phyloP scores from a whole-genome alignment of 2,888 invertebrate genomes.

The Microctonus hyperodae region DNA sequence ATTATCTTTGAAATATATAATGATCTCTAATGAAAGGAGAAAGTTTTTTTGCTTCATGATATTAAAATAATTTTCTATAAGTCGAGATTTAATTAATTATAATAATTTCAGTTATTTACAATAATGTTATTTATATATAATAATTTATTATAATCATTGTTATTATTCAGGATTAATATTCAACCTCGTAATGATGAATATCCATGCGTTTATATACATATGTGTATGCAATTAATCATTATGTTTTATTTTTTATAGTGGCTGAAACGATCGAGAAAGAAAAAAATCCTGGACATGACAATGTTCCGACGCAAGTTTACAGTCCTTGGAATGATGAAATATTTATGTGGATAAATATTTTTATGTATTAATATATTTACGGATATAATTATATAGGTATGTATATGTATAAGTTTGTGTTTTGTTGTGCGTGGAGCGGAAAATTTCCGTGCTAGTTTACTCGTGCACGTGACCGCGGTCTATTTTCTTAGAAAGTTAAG shows the following conservation, averaged over 20 bases:
- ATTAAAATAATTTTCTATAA: background rate
- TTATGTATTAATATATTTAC: background rate
- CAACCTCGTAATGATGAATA: too few species aligned
- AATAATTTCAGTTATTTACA: background rate
- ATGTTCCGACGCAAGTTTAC: too few species aligned
- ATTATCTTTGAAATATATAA: too few species aligned
- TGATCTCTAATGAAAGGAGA: conserved; percentile 12
- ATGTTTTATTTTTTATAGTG: too few species aligned
- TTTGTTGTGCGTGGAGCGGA: background rate
- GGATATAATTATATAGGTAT: background rate
- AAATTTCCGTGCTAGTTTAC: background rate
- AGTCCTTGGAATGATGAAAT: conserved; percentile 4
- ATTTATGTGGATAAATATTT: background rate
- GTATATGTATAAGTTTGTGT: background rate
- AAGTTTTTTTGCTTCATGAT: background rate
- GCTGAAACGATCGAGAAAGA: background rate
- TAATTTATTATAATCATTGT: background rate
- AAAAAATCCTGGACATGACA: background rate
- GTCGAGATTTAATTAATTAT: conserved; percentile 2
- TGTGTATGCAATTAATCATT: background rate
- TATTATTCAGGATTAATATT: background rate
- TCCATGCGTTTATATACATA: too few species aligned
- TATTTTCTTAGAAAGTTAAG: conserved; percentile 9
- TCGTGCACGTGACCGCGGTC: conserved; percentile 3
- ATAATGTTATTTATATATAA: background rate